Percentiles rank a stretch among this genome's conserved stretches.
phyloP scores from a whole-genome alignment of 1,140 invertebrate genomes.

The Prorops nasuta region DNA sequence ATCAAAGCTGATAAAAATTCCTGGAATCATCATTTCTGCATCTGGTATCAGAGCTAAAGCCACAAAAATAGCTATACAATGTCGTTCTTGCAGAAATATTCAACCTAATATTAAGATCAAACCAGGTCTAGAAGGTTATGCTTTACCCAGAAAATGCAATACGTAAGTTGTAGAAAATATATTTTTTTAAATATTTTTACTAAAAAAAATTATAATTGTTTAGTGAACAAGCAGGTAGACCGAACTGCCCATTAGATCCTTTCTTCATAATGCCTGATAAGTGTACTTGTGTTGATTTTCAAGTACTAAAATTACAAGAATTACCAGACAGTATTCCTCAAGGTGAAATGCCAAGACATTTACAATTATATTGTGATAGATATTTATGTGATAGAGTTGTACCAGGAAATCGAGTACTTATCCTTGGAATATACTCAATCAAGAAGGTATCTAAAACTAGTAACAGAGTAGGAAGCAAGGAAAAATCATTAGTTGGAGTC shows the following conservation, averaged over 20 bases:
- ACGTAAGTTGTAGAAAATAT: constrained; percentile 68
- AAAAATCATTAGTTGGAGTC: constrained; percentile 89
- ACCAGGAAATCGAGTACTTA: constrained; percentile 91
- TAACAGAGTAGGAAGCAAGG: constrained; percentile 66
- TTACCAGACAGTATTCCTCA: constrained; percentile 94
- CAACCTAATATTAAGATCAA: constrained; percentile 89
- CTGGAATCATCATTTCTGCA: constrained; percentile 93
- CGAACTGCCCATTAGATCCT: constrained; percentile 95
- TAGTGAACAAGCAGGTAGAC: constrained; percentile 84
- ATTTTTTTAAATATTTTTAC: neutral
- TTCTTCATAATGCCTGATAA: constrained; percentile 98
- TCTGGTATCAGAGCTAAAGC: constrained; percentile 94
- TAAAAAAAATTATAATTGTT: constrained; percentile 8
- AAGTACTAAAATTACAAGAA: constrained; percentile 92
- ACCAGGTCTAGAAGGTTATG: constrained; percentile 94
- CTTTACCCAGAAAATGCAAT: constrained; percentile 92
- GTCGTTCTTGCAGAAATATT: constrained; percentile 87
- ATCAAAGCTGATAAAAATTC: constrained; percentile 90
- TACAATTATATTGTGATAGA: constrained; percentile 93
- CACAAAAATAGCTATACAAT: constrained; percentile 93
- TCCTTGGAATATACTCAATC: constrained; percentile 96
- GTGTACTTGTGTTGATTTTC: constrained; percentile 94
- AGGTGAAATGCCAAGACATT: constrained; percentile 96
- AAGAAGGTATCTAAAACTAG: constrained; percentile 76
- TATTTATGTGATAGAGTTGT: constrained; percentile 94